Evolutionary conservation across 2,888 invertebrate genomes (phyloP).

Genomic region (Cheilosia impressa): DNA sequence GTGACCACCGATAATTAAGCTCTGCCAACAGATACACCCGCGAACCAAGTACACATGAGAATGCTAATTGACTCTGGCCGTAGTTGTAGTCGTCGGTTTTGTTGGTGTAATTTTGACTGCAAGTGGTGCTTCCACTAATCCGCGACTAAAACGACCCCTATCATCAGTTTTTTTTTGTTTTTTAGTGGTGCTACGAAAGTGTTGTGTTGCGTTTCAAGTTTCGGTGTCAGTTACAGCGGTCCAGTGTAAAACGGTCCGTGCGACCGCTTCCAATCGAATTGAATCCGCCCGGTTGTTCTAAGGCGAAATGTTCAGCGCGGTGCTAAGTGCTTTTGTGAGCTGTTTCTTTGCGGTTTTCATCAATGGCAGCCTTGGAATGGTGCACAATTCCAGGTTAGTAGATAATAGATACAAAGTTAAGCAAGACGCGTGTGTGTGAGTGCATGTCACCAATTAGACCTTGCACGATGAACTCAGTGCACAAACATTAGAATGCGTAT

Average conservation of each 20-base stretch:
- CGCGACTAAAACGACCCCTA: conserved; percentile 48
- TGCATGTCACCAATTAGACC: conserved; percentile 34
- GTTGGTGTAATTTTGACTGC: conserved; percentile 33
- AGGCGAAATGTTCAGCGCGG: conserved; percentile 49
- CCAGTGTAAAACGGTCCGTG: conserved; percentile 38
- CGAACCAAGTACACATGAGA: conserved; percentile 43
- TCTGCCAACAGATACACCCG: conserved; percentile 51
- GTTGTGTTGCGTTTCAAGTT: conserved; percentile 14
- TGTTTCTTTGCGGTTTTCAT: conserved; percentile 63
- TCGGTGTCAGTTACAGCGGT: conserved; percentile 41
- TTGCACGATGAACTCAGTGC: conserved; percentile 26
- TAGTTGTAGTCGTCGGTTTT: conserved; percentile 38
- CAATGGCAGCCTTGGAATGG: conserved; percentile 66
- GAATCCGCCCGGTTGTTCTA: conserved; percentile 34
- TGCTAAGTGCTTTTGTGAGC: conserved; percentile 66
- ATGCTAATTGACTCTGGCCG: conserved; percentile 68
- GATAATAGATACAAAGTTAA: conserved; percentile 42
- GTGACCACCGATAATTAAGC: conserved; percentile 56
- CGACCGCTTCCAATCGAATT: conserved; percentile 37
- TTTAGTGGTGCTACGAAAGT: conserved; percentile 31
- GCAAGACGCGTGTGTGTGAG: conserved; percentile 7
- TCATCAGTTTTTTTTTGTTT: conserved; percentile 4
- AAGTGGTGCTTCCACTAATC: conserved; percentile 36
- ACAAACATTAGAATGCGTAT: conserved; percentile 32
- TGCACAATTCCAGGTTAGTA: conserved; percentile 71